These are phyloP conservation scores for Pyrgilauda ruficollis DNA, from an alignment of 2,113 vertebrate genomes.

Conservation along the genomic window DNA sequence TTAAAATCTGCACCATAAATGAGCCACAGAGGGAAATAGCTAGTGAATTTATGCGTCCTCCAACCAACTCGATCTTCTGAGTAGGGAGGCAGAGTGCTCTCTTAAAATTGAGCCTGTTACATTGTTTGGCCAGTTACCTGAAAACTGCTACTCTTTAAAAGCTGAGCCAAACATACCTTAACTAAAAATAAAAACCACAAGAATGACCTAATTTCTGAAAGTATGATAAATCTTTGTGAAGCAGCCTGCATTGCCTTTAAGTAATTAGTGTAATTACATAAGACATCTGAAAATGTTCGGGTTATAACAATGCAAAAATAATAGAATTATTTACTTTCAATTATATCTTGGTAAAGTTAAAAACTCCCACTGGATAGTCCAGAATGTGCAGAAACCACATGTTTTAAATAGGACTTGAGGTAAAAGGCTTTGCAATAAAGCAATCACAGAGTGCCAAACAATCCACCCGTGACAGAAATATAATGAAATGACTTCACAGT, in stretches of 20 bases:
- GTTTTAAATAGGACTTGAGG: neutral
- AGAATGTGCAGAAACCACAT: neutral
- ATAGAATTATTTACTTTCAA: neutral
- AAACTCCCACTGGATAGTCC: neutral
- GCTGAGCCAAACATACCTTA: neutral
- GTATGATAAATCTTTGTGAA: neutral
- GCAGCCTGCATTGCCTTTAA: neutral
- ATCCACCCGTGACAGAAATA: neutral
- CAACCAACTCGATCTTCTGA: rapidly evolving
- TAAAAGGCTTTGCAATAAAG: neutral
- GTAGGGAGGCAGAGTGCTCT: neutral
- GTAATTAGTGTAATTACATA: neutral
- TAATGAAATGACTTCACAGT: neutral
- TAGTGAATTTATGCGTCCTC: neutral
- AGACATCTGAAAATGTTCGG: neutral
- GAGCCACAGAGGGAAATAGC: neutral
- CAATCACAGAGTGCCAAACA: neutral
- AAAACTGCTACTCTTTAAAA: neutral
- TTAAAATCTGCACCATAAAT: neutral
- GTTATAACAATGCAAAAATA: neutral
- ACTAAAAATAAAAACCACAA: neutral
- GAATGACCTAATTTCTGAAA: neutral
- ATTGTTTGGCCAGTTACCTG: neutral
- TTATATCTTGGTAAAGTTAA: neutral
- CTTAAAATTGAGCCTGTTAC: neutral